Evolutionary conservation across 2,113 vertebrate genomes (phyloP).

Genomic region (Falco punctatus): DNA sequence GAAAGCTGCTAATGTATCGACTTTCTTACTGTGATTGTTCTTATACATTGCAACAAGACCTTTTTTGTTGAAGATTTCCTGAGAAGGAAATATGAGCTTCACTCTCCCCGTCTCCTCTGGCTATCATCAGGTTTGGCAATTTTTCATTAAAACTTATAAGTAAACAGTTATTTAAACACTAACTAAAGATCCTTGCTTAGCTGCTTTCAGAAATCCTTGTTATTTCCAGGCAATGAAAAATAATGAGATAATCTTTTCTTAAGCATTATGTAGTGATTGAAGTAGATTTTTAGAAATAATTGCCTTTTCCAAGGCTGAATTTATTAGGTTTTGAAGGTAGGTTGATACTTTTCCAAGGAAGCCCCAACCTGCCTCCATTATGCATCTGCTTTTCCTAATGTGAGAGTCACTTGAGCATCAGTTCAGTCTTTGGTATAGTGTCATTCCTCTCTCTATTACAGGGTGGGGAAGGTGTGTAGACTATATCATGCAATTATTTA

Average conservation of each 20-base stretch:
- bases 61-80: neutral
- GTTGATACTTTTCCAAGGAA: slow-evolving; percentile 6
- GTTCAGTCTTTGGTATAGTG: neutral
- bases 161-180: neutral
- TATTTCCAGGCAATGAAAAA: slow-evolving; percentile 30
- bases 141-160: slow-evolving; percentile 8
- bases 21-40: neutral
- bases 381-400: neutral
- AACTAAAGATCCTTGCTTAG: neutral
- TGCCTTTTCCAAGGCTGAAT: neutral
- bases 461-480: rapidly evolving
- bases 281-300: neutral
- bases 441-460: rapidly evolving
- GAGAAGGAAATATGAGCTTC: neutral
- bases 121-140: neutral
- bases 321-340: neutral
- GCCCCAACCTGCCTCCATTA: neutral
- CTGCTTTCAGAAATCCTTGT: slow-evolving; percentile 8
- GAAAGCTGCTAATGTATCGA: neutral
- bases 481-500: neutral
- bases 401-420: neutral
- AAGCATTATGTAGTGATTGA: neutral
- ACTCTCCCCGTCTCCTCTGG: neutral
- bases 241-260: neutral
- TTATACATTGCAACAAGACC: neutral